Conservation (phyloP, 2,797 vertebrate species). For the Mallotus villosus region DNA sequence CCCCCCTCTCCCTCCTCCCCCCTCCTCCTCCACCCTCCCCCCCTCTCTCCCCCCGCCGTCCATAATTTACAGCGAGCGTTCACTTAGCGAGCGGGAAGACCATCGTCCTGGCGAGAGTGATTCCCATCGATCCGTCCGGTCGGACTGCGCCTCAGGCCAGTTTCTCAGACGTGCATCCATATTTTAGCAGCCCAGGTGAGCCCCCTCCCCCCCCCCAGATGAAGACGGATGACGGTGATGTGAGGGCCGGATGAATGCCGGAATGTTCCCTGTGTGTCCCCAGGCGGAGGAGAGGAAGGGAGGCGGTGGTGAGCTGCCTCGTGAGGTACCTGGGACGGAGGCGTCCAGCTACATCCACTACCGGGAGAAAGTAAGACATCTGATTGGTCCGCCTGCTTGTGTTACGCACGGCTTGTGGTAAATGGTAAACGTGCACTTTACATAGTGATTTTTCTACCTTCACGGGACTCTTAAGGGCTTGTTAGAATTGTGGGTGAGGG, state of each 20-base stretch:
- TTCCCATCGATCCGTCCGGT: constrained; percentile 46
- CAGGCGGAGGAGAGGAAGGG: constrained; percentile 67
- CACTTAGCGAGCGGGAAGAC: constrained; percentile 37
- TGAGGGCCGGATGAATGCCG: constrained; percentile 19
- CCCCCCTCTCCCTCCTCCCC: background rate
- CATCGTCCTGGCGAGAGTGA: constrained; percentile 40
- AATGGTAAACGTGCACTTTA: too few species aligned
- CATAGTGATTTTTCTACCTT: background rate
- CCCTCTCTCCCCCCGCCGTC: constrained; percentile 12
- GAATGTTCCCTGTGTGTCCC: background rate
- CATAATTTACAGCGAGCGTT: constrained; percentile 45
- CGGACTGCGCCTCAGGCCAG: constrained; percentile 13
- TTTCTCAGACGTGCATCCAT: constrained; percentile 36
- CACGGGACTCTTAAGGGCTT: constrained; percentile 20
- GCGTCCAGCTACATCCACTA: constrained; percentile 74
- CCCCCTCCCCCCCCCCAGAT: constrained; percentile 14
- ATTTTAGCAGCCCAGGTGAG: constrained; percentile 26
- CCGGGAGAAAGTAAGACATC: constrained; percentile 71
- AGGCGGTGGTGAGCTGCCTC: constrained; percentile 68
- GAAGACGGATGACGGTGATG: constrained; percentile 16
- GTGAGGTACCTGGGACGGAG: constrained; percentile 72
- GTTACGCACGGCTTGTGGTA: constrained; percentile 5
- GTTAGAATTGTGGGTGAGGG: background rate
- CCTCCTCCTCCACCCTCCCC: background rate
- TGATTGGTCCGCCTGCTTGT: background rate